Percentiles rank a stretch among this genome's conserved stretches.
These are phyloP conservation scores for Tenthredo mesomela DNA, from an alignment of 2,888 invertebrate genomes.

Conservation along the genomic window DNA sequence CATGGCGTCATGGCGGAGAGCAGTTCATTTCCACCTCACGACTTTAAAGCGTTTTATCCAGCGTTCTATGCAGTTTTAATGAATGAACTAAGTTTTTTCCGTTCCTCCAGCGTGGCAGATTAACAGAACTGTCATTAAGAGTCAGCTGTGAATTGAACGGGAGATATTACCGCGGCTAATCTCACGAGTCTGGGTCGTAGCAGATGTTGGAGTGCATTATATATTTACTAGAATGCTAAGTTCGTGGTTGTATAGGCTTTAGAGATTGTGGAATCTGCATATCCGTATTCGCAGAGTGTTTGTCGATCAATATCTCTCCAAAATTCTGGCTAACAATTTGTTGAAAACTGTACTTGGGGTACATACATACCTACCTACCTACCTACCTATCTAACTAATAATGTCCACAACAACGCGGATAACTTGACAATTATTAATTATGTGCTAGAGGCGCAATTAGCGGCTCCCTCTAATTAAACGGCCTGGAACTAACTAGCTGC, in stretches of 20 bases:
- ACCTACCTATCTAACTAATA: background rate
- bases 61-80: background rate
- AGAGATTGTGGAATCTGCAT: conserved; percentile 20
- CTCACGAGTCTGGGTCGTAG: background rate
- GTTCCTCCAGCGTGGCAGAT: background rate
- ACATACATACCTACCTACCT: background rate
- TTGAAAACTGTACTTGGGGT: background rate
- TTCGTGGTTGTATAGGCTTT: background rate
- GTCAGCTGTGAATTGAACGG: background rate
- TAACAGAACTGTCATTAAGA: background rate
- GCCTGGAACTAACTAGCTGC: conserved; percentile 38
- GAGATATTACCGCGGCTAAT: background rate
- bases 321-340: background rate
- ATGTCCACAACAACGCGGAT: background rate
- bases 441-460: conserved; percentile 40
- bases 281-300: background rate
- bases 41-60: background rate
- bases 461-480: conserved; percentile 40
- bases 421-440: conserved; percentile 44
- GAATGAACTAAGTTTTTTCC: background rate
- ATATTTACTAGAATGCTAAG: conserved; percentile 8
- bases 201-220: conserved; percentile 27
- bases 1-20: background rate
- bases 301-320: conserved; percentile 11
- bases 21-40: background rate